Evolutionary conservation across 2,888 invertebrate species (phyloP).

Genomic region (Sarcophaga subvicina): DNA sequence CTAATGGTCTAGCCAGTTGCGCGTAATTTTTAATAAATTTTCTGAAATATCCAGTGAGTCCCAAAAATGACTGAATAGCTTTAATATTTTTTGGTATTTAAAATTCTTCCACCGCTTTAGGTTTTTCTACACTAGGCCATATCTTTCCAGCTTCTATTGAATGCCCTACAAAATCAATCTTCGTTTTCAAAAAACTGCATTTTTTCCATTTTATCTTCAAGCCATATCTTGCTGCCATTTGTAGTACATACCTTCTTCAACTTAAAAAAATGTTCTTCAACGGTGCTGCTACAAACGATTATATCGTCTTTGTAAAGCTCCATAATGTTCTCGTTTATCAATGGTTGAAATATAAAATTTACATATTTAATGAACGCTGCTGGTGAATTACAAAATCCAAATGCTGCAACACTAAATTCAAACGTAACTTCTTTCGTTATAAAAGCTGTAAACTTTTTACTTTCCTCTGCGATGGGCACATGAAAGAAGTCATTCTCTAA

Average conservation of each 20-base stretch:
- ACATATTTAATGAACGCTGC: slow-evolving; percentile 51
- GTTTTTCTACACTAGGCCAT: background rate
- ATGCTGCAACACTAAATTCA: slow-evolving; percentile 25
- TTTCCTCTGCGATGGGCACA: slow-evolving; percentile 56
- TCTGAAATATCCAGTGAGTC: slow-evolving; percentile 46
- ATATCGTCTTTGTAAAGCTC: slow-evolving; percentile 51
- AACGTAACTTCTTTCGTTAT: slow-evolving; percentile 11
- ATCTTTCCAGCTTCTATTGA: background rate
- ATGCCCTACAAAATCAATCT: background rate
- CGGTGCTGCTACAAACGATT: background rate
- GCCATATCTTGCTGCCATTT: slow-evolving; percentile 16
- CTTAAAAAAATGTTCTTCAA: slow-evolving; percentile 8
- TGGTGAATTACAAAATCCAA: slow-evolving; percentile 60
- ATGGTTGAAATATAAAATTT: slow-evolving; percentile 53
- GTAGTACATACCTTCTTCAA: slow-evolving; percentile 14
- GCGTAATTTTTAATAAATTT: slow-evolving; percentile 8
- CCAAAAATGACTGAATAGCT: slow-evolving; percentile 29
- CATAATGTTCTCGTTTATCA: slow-evolving; percentile 40
- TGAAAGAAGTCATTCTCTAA: slow-evolving; percentile 10
- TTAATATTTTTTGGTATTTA: too few relatives aligned
- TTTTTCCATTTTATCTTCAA: slow-evolving; percentile 43
- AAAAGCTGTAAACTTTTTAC: slow-evolving; percentile 49
- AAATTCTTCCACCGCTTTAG: background rate
- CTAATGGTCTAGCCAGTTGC: too few relatives aligned
- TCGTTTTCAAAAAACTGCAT: too few relatives aligned